Base-by-base conservation (phyloP, 2,888 invertebrate genomes). In the Lymantria dispar region DNA sequence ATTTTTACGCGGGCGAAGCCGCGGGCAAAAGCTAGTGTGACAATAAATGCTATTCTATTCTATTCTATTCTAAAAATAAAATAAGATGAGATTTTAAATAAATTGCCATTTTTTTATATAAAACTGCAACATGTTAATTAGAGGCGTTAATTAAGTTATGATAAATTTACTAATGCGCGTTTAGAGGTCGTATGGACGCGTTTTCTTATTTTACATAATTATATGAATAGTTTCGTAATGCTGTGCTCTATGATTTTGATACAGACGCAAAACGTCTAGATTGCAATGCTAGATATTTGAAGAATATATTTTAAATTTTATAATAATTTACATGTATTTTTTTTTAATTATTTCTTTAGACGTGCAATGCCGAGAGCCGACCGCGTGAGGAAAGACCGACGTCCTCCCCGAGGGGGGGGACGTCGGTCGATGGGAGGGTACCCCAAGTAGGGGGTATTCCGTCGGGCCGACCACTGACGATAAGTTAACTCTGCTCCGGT, bases 111-210 rank as follows among this genome's bases (percentile, higher is more conserved):
- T 50, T 45, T 30, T 11, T 40, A 29, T 22, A 41, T 47, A 43
- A 37, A 14, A 52, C 57, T 8, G 53, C 54, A 0, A 58, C 68
- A 64, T 67, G 58, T 39, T 67, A 67, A 67, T 63, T 54, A 50
- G 40, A 48, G 2, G 40, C 47, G 56, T 59, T 67, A 59, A 69
- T 69, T 67, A 69, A 68, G 53, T 69, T 68, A 64, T 68, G 64
- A 69, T 68, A 56, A 37, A 69, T 69, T 58, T 56, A 50, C 53
- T 48, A 48, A 54, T 55, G 57, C 49, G 15, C 51, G 56, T 55
- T 65, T 68, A 60, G 67, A 68, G 68, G 67, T 64, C 65, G 45
- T 31, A 61, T 58, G 49, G 54, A 58, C 56, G 46, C 43, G 46
- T 54, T 52, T 52, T 50, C 54, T 52, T 52, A 47, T 56, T 50